Evolutionary conservation across 2,888 invertebrate species (phyloP), one percentile per base, ranked within the genome.

Genomic region (Erynnis tages): DNA sequence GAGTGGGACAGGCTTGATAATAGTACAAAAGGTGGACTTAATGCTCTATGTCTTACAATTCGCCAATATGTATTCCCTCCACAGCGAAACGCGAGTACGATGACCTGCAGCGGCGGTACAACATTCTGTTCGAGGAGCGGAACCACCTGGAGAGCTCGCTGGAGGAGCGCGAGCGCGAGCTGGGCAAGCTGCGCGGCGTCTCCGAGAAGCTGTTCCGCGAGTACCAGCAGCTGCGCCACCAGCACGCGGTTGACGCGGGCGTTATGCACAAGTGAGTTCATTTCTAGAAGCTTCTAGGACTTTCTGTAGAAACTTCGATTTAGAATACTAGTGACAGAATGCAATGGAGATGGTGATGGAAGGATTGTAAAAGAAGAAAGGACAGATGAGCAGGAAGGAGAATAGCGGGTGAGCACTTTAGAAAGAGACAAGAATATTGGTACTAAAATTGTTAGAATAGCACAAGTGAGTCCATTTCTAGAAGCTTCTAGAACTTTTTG

Each of bases 181-280:
- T 94, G 53, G 80, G 87, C 54, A 91, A 92, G 69, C 78, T 92
- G 53, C 83, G 88, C 44, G 76, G 79, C 70, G 94, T 93, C 38
- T 94, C 94, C 5, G 94, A 94, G 83, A 93, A 92, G 61, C 78
- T 89, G 55, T 94, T 93, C 78, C 91, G 91, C 54, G 94, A 95
- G 73, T 94, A 94, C 77, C 94, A 94, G 73, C 93, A 93, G 71
- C 82, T 94, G 23, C 93, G 93, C 73, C 93, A 93, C 71, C 93
- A 93, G 77, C 94, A 94, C 74, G 93, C 94, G 61, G 91, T 94
- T 27, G 94, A 95, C 68, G 91, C 93, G 0, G 92, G 92, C 2
- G 93, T 94, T 41, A 93, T 94, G 93, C 92, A 94, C 60, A 93
- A 91, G 92, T 92, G 56, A 85, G 88, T 25, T 11, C n/a, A 19